Conservation (phyloP, 1,140 invertebrate genomes). For the Heterodera schachtii region DNA sequence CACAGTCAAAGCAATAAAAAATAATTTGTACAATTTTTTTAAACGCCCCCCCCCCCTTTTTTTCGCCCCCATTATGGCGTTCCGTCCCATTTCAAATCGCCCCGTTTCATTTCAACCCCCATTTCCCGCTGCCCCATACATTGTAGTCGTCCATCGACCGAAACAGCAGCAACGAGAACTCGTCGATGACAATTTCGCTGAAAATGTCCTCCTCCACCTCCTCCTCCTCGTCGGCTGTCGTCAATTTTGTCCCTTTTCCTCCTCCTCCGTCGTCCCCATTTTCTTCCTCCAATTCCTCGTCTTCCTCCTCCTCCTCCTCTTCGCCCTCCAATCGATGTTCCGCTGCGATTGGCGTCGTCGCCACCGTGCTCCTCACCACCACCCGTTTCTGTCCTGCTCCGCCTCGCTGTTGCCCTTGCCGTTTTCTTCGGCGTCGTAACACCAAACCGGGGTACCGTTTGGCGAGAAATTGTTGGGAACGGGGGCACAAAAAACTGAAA, state of each 20-base stretch:
- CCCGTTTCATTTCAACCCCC: too few species aligned
- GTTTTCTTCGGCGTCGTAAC: neutral
- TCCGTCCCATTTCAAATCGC: too few species aligned
- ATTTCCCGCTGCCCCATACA: constrained; percentile 8
- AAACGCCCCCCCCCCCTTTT: too few species aligned
- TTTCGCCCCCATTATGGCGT: neutral
- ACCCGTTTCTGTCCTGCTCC: constrained; percentile 12
- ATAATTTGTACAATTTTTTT: too few species aligned
- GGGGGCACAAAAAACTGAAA: constrained; percentile 31
- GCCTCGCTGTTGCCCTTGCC: too few species aligned
- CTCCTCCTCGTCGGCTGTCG: neutral
- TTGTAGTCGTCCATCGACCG: constrained; percentile 33
- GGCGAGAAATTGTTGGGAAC: constrained; percentile 31
- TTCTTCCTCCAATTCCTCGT: neutral
- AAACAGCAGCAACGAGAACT: constrained; percentile 39
- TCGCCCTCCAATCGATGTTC: constrained; percentile 2
- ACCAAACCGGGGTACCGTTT: constrained; percentile 22
- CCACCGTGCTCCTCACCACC: too few species aligned
- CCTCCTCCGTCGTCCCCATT: constrained; percentile 15
- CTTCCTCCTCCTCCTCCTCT: neutral
- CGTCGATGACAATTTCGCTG: constrained; percentile 40
- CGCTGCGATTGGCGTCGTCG: neutral
- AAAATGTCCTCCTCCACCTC: constrained; percentile 33
- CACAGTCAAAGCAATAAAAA: too few species aligned
- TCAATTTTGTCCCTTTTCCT: neutral